Base-by-base conservation (phyloP, 2,797 vertebrate genomes). In the Brachyalestes nurse region DNA sequence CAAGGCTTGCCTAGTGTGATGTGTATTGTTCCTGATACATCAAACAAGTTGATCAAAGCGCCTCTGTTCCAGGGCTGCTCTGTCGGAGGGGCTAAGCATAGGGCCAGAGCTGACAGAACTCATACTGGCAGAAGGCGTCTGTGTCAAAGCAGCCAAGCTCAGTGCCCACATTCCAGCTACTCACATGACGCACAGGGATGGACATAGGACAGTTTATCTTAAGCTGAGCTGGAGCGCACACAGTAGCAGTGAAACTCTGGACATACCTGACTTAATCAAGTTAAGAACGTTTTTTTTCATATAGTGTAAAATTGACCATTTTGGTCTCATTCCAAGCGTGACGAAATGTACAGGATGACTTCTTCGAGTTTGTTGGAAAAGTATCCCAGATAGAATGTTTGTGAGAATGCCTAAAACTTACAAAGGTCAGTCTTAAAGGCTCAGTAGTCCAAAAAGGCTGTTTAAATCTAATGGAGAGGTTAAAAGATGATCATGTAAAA, bases 31-130 rank as follows among this genome's bases (percentile, higher is more conserved):
- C 79, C 61, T 45, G 73, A 83, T 77, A 83, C 85, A 88, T 90
- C 75, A 89, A 89, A 90, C 80, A 83, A 85, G 75, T 42, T 72
- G 88, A 92, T 92, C 87, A 91, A 91, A 92, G 91, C 67, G 60
- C 82, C 75, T 88, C 81, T 13, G 73, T 77, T 79, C 82, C 17
- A 25, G 2, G 65, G 75, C 75, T 82, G 75, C 74, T 53, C 53
- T 82, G 82, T 86, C 28, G 75, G 75, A 89, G 72, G 64, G 79
- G 88, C 77, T 84, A 86, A 73, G 72, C 61, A 9, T n/a, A 58
- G 47, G 81, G 72, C 51, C 64, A 16, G 72, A 67, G 69, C 81
- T 72, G 79, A 81, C 72, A 72, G 42, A 19, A 19, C 64, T 66
- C 38, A 66, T 76, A 57, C 67, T 60, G 74, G 71, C 64, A 66